Evolutionary conservation across 2,113 vertebrate species (phyloP), one percentile per base, ranked within the genome.

Genomic region (Rhodinocichla rosea): DNA sequence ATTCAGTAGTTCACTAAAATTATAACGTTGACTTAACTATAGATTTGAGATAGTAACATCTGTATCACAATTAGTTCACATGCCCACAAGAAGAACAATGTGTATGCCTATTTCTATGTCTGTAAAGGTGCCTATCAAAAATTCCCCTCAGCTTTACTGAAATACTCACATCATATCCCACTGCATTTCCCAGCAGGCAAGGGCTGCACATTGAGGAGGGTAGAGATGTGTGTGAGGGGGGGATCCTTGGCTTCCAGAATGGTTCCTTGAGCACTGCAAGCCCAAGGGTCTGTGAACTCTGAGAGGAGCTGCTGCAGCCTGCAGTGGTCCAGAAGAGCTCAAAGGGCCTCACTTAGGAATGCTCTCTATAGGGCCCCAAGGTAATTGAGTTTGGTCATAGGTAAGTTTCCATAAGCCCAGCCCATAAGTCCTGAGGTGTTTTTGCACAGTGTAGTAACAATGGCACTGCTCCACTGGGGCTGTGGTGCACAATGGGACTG

Each of bases 231-330:
- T 40, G 7, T n/a, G 49, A 27, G 15, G 11, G 11, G 11, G 18
- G 2, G 2, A 5, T 45, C 39, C 28, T 47, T 47, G 18, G 7
- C 59, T 23, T 33, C 57, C 9, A 11, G 49, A 33, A 18, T 3
- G 6, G 57, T 3, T 39, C 9, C 10, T 27, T 1, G 0, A 37
- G 11, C 9, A 14, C 33, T 5, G 15, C 0, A 0, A 59, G 11
- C 30, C n/a, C 4, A 8, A 35, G 33, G 21, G 8, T 32, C 18
- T 53, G 33, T 6, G 47, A 18, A 2, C 27, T 32, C 22, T 23
- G 33, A 27, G 33, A 45, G 28, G 5, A 7, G 19, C 39, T 24
- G 4, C 39, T 52, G 55, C 33, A 39, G 39, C 63, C 39, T 52
- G 37, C 35, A 40, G 30, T 6, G 17, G 8, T 32, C 35, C 21